These are phyloP conservation scores for Amphimedon queenslandica DNA, from an alignment of 37 sponge, comb jelly and placozoan species.

Conservation along the genomic window DNA sequence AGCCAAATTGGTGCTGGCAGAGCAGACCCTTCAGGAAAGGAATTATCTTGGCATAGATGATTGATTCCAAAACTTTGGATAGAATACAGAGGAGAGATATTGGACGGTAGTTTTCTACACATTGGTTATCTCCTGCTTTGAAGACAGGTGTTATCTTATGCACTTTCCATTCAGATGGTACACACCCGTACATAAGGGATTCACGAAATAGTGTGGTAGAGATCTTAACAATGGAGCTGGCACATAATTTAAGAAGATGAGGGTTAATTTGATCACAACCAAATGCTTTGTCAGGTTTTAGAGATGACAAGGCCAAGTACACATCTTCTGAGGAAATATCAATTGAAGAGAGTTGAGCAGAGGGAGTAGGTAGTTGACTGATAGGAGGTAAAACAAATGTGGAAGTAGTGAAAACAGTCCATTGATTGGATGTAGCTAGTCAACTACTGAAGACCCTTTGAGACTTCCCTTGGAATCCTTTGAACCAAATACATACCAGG, in stretches of 20 bases:
- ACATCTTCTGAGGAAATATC: too few species aligned
- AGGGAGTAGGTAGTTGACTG: too few species aligned
- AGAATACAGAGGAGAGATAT: conserved; percentile 15
- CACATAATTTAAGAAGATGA: conserved; percentile 5
- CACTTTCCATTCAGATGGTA: conserved; percentile 21
- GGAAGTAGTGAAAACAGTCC: too few species aligned
- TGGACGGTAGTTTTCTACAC: conserved; percentile 27
- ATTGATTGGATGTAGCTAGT: conserved; percentile 8
- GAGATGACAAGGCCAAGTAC: background rate
- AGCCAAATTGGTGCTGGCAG: conserved; percentile 16
- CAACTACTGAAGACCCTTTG: too few species aligned
- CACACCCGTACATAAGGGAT: background rate
- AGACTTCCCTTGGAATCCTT: too few species aligned
- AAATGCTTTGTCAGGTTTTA: background rate
- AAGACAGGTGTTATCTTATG: conserved; percentile 24
- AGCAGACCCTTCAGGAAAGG: background rate
- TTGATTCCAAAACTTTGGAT: conserved; percentile 25
- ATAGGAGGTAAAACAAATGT: too few species aligned
- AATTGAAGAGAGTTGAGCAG: too few species aligned
- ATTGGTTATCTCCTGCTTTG: conserved; percentile 9
- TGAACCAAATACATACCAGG: conserved; percentile 59
- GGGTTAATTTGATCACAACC: background rate
- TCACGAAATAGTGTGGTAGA: background rate
- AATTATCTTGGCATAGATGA: conserved; percentile 2
- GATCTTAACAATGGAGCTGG: background rate